A percentile compares a stretch with the other conserved stretches of the same genome.
Conservation (phyloP, 2,888 invertebrate genomes). For the Andrena marginata region DNA sequence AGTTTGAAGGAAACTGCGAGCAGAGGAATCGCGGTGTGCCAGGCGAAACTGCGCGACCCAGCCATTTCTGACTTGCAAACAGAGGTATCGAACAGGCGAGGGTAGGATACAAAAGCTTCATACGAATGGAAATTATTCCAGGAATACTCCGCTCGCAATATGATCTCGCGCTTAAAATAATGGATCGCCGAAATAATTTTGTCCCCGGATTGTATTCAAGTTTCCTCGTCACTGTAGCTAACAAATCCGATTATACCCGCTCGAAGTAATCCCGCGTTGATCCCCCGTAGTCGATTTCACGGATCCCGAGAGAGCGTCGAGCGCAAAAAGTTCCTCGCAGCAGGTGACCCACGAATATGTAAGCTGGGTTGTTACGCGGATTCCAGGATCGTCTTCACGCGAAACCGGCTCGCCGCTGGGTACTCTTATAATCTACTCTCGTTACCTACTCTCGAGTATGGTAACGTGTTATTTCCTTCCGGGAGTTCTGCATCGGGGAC, state of each 20-base stretch:
- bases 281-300: not conserved
- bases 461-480: conserved; percentile 36
- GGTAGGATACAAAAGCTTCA: no score
- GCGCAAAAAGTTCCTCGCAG: not conserved
- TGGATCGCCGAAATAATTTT: not conserved
- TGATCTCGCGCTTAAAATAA: no score
- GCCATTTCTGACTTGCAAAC: not conserved
- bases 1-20: not conserved
- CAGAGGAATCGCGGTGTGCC: not conserved
- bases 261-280: not conserved
- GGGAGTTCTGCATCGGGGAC: conserved; percentile 28
- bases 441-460: not conserved
- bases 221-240: not conserved
- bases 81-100: no score
- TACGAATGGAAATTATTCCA: no score
- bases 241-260: not conserved
- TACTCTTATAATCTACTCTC: conserved; percentile 22
- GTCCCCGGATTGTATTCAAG: not conserved
- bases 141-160: no score
- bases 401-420: not conserved
- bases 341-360: conserved; percentile 4
- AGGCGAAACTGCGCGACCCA: not conserved
- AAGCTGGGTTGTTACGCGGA: not conserved
- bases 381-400: not conserved
- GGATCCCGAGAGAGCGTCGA: not conserved